Evolutionary conservation across 92 coral and sea anemone species (phyloP).

Genomic region (Zoanthus gigantus): DNA sequence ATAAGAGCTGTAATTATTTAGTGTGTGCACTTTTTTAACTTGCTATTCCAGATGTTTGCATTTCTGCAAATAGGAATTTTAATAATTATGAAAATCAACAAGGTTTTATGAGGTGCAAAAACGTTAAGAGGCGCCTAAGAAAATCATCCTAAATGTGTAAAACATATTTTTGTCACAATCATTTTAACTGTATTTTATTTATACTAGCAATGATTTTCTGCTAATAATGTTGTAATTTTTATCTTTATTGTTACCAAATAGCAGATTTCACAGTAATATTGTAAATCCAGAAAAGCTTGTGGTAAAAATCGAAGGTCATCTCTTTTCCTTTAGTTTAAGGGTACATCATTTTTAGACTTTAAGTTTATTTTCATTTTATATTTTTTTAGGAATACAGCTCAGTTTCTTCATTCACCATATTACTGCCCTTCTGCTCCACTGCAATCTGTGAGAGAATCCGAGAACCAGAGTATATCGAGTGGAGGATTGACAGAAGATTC

Average conservation of each 20-base stretch:
- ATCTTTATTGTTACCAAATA: too few species aligned
- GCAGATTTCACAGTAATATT: too few species aligned
- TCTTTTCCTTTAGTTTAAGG: too few species aligned
- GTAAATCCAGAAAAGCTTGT: too few species aligned
- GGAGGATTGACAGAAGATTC: slow-evolving; percentile 98
- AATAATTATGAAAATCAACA: not conserved
- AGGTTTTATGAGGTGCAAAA: not conserved
- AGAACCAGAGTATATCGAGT: slow-evolving; percentile 93
- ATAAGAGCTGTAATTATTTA: not conserved
- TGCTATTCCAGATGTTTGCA: not conserved
- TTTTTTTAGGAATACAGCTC: slow-evolving; percentile 72
- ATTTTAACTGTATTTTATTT: not conserved
- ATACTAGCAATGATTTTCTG: too few species aligned
- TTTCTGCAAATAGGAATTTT: not conserved
- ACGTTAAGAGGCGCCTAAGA: not conserved
- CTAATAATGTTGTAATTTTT: too few species aligned
- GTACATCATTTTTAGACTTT: too few species aligned
- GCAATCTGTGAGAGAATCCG: slow-evolving; percentile 88
- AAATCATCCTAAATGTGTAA: not conserved
- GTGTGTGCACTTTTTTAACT: not conserved
- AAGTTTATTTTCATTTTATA: not conserved
- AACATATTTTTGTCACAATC: not conserved
- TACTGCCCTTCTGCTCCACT: slow-evolving; percentile 85
- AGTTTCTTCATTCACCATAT: slow-evolving; percentile 74
- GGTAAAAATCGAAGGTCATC: too few species aligned